phyloP scores from a whole-genome alignment of 35 echinoderm and acorn worm genomes.

The Lytechinus variegatus region DNA sequence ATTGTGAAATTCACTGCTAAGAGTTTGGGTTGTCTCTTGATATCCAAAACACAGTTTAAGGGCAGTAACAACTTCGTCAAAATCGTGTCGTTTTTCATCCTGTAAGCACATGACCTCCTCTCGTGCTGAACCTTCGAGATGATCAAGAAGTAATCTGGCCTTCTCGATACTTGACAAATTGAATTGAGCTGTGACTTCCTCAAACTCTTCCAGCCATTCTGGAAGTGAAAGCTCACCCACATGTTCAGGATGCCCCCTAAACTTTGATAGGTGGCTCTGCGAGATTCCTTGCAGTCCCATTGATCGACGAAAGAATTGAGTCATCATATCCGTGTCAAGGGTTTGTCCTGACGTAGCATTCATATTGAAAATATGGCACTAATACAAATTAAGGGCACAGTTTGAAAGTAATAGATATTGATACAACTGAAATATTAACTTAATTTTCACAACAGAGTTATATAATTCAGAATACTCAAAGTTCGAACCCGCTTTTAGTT shows the following conservation, averaged over 20 bases:
- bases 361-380: too few relatives aligned
- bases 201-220: neutral
- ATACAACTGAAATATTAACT: too few relatives aligned
- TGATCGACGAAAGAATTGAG: neutral
- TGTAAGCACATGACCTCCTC: conserved; percentile 21
- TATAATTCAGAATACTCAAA: too few relatives aligned
- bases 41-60: neutral
- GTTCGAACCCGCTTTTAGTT: too few relatives aligned
- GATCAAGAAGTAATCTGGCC: neutral
- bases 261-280: neutral
- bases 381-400: too few relatives aligned
- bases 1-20: conserved; percentile 63
- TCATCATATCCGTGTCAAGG: too few relatives aligned
- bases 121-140: neutral
- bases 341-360: too few relatives aligned
- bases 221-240: neutral
- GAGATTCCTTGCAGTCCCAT: neutral
- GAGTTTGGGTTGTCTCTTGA: neutral
- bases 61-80: neutral
- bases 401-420: too few relatives aligned
- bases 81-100: neutral
- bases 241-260: neutral
- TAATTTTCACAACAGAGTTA: too few relatives aligned
- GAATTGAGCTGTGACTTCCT: neutral
- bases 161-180: neutral